Conservation (phyloP, 2,888 invertebrate species). For the Notodonta dromedarius region DNA sequence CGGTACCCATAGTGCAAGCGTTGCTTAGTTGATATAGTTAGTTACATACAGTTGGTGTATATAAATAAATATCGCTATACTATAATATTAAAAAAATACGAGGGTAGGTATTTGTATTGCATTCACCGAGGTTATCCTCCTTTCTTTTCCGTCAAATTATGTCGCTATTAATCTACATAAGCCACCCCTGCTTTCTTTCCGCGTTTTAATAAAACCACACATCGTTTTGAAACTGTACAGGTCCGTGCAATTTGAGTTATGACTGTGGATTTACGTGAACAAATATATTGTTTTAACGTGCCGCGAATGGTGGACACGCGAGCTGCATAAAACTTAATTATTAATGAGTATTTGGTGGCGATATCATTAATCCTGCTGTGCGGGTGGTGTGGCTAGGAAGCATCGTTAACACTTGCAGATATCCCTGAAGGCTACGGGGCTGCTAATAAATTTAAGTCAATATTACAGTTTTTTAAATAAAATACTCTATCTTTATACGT, state of each 20-base stretch:
- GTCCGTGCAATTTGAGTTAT: not conserved
- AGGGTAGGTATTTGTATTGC: no score
- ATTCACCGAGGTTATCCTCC: no score
- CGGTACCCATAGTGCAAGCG: no score
- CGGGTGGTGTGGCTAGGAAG: constrained; percentile 29
- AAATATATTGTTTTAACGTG: constrained; percentile 24
- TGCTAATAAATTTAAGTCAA: no score
- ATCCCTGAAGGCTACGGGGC: not conserved
- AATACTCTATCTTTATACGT: no score
- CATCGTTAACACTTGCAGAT: constrained; percentile 9
- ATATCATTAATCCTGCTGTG: constrained; percentile 54
- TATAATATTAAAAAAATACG: no score
- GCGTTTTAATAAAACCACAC: not conserved
- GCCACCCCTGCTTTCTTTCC: no score
- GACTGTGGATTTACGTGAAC: not conserved
- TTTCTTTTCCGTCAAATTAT: not conserved
- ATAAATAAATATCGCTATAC: no score
- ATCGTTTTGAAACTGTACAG: not conserved
- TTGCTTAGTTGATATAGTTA: no score
- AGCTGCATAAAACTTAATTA: constrained; percentile 44
- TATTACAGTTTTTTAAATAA: no score
- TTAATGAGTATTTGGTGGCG: constrained; percentile 43
- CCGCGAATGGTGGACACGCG: constrained; percentile 40
- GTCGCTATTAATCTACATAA: not conserved
- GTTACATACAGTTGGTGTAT: no score